Evolutionary conservation across 1,140 invertebrate species (phyloP).

Genomic region (Eubasilissa regina): DNA sequence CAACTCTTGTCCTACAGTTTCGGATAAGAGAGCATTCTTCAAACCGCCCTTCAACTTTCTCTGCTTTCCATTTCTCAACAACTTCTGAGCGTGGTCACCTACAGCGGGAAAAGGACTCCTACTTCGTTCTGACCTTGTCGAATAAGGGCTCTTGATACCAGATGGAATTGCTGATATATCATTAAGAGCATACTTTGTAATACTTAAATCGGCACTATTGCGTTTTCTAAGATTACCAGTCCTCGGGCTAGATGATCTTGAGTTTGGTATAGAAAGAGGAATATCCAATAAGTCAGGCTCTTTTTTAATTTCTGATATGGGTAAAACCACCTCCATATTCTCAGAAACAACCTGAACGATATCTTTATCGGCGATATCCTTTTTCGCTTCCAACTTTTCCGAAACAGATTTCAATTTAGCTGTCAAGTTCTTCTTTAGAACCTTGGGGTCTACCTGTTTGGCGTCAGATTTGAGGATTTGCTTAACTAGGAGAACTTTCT

Average conservation of each 20-base stretch:
- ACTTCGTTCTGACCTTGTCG: slow-evolving; percentile 73
- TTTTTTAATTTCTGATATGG: slow-evolving; percentile 68
- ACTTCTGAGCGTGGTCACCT: slow-evolving; percentile 67
- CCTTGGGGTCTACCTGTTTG: slow-evolving; percentile 61
- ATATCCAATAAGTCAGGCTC: slow-evolving; percentile 62
- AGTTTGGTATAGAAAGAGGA: slow-evolving; percentile 55
- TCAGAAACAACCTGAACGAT: slow-evolving; percentile 60
- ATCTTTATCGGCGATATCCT: slow-evolving; percentile 63
- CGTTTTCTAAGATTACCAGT: slow-evolving; percentile 65
- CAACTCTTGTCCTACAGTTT: slow-evolving; percentile 69
- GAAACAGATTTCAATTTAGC: slow-evolving; percentile 50
- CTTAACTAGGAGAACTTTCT: slow-evolving; percentile 65
- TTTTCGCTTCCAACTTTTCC: slow-evolving; percentile 52
- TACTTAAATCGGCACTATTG: slow-evolving; percentile 68
- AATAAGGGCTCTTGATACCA: slow-evolving; percentile 70
- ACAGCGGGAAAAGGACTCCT: slow-evolving; percentile 68
- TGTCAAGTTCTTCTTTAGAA: slow-evolving; percentile 36
- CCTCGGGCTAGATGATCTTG: slow-evolving; percentile 69
- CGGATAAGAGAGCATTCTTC: slow-evolving; percentile 71
- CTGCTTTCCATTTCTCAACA: slow-evolving; percentile 78
- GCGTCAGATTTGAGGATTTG: slow-evolving; percentile 65
- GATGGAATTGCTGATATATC: slow-evolving; percentile 65
- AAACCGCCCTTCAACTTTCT: slow-evolving; percentile 69
- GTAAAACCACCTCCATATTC: slow-evolving; percentile 61
- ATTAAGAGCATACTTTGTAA: slow-evolving; percentile 68